These are phyloP conservation scores for Heteromormyrus szaboi DNA, from an alignment of 2,797 vertebrate species.

Conservation along the genomic window DNA sequence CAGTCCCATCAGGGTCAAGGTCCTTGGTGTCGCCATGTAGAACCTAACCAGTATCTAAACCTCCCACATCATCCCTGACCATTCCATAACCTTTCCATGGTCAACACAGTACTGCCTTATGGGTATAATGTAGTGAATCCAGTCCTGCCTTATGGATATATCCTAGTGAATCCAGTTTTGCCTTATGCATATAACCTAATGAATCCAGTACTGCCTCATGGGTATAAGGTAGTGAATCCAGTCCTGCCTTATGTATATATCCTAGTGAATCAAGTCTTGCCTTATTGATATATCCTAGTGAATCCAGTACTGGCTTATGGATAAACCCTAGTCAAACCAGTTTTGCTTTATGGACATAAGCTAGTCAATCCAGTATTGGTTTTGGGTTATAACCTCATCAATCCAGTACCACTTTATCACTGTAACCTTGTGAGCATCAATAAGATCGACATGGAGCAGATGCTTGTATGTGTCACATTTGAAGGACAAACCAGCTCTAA, in stretches of 20 bases:
- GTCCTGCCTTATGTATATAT: neutral
- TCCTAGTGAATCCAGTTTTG: neutral
- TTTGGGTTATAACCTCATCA: neutral
- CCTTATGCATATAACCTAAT: neutral
- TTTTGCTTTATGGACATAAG: neutral
- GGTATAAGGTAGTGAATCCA: neutral
- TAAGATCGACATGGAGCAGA: neutral
- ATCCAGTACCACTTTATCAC: neutral
- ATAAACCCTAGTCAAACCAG: neutral
- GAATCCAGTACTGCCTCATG: neutral
- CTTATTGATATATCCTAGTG: neutral
- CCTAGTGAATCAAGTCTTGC: neutral
- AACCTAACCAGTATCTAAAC: neutral
- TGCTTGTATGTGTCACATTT: neutral
- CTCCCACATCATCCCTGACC: neutral
- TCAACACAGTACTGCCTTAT: neutral
- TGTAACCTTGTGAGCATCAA: neutral
- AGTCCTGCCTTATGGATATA: neutral
- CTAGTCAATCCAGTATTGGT: neutral
- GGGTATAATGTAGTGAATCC: neutral
- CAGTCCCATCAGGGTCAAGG: neutral
- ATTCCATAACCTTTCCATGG: neutral
- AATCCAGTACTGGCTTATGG: neutral
- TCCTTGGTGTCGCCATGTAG: neutral
- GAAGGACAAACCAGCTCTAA: neutral